Evolutionary conservation across 2,797 vertebrate genomes (phyloP).

Genomic region (Monodelphis domestica): DNA sequence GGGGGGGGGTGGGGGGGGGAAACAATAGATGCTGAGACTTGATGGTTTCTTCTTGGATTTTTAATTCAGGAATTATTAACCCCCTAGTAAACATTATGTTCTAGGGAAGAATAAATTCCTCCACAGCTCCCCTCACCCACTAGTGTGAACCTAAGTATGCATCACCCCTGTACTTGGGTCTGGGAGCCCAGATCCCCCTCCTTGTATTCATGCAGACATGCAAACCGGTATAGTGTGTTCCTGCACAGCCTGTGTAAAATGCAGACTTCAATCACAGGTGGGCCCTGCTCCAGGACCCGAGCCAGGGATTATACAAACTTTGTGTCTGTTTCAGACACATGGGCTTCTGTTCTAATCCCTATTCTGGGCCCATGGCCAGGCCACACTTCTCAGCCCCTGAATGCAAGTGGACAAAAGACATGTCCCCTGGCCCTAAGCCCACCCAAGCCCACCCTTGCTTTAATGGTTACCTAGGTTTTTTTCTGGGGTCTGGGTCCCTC

Average conservation of each 20-base stretch:
- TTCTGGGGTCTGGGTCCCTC: not conserved
- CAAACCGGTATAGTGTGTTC: not conserved
- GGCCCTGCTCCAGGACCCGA: not conserved
- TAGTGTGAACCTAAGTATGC: not conserved
- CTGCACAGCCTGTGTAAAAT: not conserved
- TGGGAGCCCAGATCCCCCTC: not conserved
- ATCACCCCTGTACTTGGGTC: not conserved
- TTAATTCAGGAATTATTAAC: not conserved
- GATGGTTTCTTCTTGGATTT: not conserved
- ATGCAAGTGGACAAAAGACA: not conserved
- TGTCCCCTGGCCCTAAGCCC: not conserved
- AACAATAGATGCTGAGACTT: not conserved
- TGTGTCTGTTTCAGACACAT: not conserved
- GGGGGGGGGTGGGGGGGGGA: too few species aligned
- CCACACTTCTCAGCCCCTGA: not conserved
- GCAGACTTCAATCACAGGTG: not conserved
- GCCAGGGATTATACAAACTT: not conserved
- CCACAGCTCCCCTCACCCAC: not conserved
- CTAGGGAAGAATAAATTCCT: not conserved
- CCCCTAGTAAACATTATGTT: not conserved
- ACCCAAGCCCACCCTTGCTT: not conserved
- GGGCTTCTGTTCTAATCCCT: not conserved
- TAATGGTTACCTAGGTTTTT: not conserved
- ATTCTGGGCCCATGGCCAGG: not conserved
- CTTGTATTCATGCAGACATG: not conserved